Evolutionary conservation across 1,140 invertebrate genomes (phyloP).

Genomic region (Heliothis virescens): DNA sequence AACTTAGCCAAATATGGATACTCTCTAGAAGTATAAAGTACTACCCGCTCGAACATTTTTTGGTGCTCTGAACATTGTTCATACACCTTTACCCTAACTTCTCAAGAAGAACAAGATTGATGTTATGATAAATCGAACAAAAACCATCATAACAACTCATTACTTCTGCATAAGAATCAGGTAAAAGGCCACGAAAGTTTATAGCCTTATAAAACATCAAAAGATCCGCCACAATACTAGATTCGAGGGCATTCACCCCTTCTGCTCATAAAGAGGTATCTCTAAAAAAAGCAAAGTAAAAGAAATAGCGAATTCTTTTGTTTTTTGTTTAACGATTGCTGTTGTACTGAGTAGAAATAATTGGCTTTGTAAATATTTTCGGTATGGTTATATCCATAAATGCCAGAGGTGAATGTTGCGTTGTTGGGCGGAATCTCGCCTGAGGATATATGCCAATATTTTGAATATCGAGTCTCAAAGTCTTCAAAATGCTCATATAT

Average conservation of each 20-base stretch:
- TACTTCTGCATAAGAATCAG: conserved; percentile 15
- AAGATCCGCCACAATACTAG: conserved; percentile 2
- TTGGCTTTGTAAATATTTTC: conserved; percentile 18
- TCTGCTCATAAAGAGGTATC: conserved; percentile 17
- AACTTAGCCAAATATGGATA: too few relatives aligned
- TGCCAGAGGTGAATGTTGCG: background rate
- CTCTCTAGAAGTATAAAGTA: too few relatives aligned
- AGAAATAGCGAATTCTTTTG: background rate
- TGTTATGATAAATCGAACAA: background rate
- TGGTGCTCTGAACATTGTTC: too few relatives aligned
- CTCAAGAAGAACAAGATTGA: too few relatives aligned
- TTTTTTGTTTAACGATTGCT: conserved; percentile 15
- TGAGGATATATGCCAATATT: background rate
- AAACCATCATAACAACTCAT: background rate
- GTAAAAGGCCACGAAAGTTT: conserved; percentile 27
- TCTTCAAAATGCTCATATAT: too few relatives aligned
- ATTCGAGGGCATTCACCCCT: conserved; percentile 24
- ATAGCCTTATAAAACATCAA: conserved; percentile 33
- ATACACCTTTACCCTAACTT: too few relatives aligned
- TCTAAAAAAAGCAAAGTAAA: background rate
- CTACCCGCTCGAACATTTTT: too few relatives aligned
- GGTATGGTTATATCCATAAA: background rate
- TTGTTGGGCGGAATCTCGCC: background rate
- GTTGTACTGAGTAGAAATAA: conserved; percentile 3
- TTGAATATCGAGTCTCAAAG: too few relatives aligned